Evolutionary conservation across 2,888 invertebrate species (phyloP).

Genomic region (Latrodectus hesperus): DNA sequence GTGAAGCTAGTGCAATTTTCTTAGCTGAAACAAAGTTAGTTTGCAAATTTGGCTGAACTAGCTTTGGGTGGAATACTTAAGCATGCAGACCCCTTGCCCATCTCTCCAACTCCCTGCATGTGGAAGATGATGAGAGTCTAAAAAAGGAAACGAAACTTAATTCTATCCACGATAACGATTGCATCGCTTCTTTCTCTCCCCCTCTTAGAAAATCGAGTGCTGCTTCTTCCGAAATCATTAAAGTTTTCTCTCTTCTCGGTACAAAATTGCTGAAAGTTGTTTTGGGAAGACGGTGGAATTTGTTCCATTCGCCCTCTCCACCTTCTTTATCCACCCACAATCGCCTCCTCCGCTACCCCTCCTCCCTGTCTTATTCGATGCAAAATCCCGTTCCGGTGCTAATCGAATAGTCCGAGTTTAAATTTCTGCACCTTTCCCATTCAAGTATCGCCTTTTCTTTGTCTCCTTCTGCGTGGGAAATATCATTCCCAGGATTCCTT

Average conservation of each 20-base stretch:
- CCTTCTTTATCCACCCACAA: not conserved
- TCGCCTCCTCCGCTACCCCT: not conserved
- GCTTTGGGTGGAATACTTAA: no score
- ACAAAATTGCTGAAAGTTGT: conserved; percentile 1
- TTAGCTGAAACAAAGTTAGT: no score
- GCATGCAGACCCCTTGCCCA: not conserved
- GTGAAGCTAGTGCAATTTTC: no score
- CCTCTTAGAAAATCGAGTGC: not conserved
- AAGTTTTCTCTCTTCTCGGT: conserved; percentile 2
- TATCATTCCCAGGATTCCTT: conserved; percentile 17
- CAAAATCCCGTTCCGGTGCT: conserved; percentile 15
- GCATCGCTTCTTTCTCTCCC: conserved; percentile 9
- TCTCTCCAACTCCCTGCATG: not conserved
- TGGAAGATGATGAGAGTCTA: not conserved
- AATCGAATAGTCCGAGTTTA: conserved; percentile 52
- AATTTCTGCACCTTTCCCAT: conserved; percentile 29
- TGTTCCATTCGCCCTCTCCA: not conserved
- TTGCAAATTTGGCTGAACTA: no score
- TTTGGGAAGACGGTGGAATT: not conserved
- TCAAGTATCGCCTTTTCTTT: conserved; percentile 6
- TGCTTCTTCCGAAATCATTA: conserved; percentile 5
- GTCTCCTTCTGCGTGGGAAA: conserved; percentile 19
- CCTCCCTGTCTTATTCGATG: not conserved
- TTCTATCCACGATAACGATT: conserved; percentile 11
- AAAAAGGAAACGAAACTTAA: conserved; percentile 1